phyloP scores from a whole-genome alignment of 2,113 vertebrate species.

The Noctilio leporinus region DNA sequence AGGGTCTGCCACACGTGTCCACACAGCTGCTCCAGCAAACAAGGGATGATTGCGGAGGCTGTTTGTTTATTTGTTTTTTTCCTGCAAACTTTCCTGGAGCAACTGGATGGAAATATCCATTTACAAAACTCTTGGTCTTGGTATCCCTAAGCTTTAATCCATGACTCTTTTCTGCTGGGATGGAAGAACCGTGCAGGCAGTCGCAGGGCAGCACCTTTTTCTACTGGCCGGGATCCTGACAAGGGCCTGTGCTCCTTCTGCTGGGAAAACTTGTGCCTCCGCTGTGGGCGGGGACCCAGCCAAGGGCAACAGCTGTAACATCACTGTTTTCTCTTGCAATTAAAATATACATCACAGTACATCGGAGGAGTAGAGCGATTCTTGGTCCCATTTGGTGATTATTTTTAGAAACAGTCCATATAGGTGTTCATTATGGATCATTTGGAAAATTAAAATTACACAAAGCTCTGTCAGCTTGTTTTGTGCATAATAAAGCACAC shows the following conservation, averaged over 20 bases:
- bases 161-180: not conserved
- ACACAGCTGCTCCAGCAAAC: not conserved
- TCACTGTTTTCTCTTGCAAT: not conserved
- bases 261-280: not conserved
- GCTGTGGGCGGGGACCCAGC: not conserved
- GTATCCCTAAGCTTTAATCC: not conserved
- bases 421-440: not conserved
- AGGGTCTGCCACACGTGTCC: not conserved
- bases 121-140: not conserved
- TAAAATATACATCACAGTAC: not conserved
- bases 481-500: not conserved
- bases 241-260: not conserved
- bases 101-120: not conserved
- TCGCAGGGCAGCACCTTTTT: not conserved
- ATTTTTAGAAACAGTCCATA: not conserved
- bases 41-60: not conserved
- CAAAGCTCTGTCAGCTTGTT: not conserved
- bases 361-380: not conserved
- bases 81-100: not conserved
- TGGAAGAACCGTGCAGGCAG: not conserved
- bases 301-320: not conserved
- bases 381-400: not conserved
- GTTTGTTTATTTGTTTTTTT: not conserved
- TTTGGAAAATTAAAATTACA: not conserved
- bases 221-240: not conserved